Evolutionary conservation across 2,113 vertebrate genomes (phyloP), one percentile per base, ranked within the genome.

Genomic region (Ptilonorhynchus violaceus): DNA sequence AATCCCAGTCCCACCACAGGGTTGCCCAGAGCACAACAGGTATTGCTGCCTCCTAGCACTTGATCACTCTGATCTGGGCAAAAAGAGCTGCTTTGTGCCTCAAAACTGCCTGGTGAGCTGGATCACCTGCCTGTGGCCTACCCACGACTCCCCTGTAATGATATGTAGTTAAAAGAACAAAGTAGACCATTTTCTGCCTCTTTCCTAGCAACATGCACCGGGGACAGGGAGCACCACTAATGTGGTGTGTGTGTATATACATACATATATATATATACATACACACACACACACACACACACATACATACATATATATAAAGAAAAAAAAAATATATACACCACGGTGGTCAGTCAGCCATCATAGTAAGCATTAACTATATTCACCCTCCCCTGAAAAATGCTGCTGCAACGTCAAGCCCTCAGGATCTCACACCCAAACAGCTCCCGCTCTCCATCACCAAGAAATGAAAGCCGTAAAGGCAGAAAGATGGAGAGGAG

Each of bases 391-490:
- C 93, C 72, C 78, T 85, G 67, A 92, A 93, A 95, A 90, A 92
- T 1, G 7, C 92, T 81, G 88, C 93, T 75, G 96, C 68, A 95
- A 68, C 3, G 0, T 25, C 64, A 62, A 88, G 88, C 96, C 90
- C 93, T 74, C 63, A 85, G 89, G 89, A 95, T 56, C 93, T 76
- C 85, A 69, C 85, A 76, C 81, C 94, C 95, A 79, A 96, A 82
- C 37, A 3, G 50, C 74, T 96, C 87, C 81, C 4, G 21, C 82
- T 70, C 92, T 93, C 93, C 92, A 85, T 90, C 92, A 92, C 82
- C 76, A n/a, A 88, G 94, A 85, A 77, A 77, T 58, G 92, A 92
- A 83, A 83, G 90, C 78, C 7, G 4, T 37, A 76, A 84, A 88
- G 82, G 91, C 53, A 84, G 84, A 88, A 95, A 91, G 91, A 84